phyloP scores from a whole-genome alignment of 2,888 invertebrate genomes.

The Tolmerus cingulatus region DNA sequence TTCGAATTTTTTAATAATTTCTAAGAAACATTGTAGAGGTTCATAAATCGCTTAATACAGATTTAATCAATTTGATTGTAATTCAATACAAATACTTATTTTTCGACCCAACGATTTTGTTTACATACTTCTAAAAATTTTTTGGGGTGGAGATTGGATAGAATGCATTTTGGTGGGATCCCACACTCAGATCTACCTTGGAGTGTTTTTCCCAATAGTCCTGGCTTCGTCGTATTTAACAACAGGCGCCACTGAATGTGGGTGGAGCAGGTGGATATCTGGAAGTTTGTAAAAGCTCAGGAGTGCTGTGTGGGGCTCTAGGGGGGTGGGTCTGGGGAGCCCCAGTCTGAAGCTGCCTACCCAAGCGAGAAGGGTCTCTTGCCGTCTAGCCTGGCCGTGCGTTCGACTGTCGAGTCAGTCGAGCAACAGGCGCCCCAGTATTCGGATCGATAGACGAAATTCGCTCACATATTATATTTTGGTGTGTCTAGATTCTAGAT shows the following conservation, averaged over 20 bases:
- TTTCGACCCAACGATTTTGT: too few species aligned
- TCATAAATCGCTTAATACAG: too few species aligned
- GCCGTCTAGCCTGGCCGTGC: slow-evolving; percentile 4
- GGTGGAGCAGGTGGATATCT: background rate
- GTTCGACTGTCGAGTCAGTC: slow-evolving; percentile 38
- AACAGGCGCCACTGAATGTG: slow-evolving; percentile 22
- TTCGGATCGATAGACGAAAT: slow-evolving; percentile 42
- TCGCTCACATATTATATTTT: background rate
- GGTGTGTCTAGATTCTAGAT: background rate
- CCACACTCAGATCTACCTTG: background rate
- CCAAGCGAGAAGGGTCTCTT: slow-evolving; percentile 2
- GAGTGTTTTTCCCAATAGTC: background rate
- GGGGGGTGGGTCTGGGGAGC: background rate
- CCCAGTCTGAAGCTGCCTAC: background rate
- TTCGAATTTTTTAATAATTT: too few species aligned
- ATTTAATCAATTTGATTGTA: too few species aligned
- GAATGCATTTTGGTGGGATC: background rate
- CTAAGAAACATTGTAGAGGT: too few species aligned
- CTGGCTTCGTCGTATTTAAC: background rate
- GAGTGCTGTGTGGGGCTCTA: background rate
- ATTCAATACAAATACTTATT: too few species aligned
- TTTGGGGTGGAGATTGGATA: background rate
- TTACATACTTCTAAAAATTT: background rate
- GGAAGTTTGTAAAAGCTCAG: slow-evolving; percentile 23
- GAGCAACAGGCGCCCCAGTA: slow-evolving; percentile 47